Evolutionary conservation across 2,888 invertebrate species (phyloP), one percentile per base, ranked within the genome.

Genomic region (Idaea aversata): DNA sequence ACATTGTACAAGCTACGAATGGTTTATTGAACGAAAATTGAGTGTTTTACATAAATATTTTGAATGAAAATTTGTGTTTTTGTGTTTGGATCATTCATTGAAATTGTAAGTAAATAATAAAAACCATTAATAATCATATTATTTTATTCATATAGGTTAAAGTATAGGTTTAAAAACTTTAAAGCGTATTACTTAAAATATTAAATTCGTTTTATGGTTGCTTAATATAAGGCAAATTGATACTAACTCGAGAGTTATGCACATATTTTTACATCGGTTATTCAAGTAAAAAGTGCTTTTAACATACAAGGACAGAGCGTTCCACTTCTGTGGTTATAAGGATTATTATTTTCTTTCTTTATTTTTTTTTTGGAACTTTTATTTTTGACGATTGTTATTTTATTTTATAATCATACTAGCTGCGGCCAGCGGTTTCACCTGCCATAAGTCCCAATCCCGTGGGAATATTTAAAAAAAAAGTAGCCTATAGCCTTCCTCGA

Each of bases 1-100:
- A 70, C 74, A 10, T 10, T 25, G 10, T 74, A 76, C 77, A 75
- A 13, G 7, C 67, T 69, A 71, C 72, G 69, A 79, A 78, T 81
- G 81, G 73, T 74, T 74, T 7, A 13, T 13, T 36, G 5, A 36
- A 10, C 6, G 10, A 47, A 47, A 10, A 47, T 7, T 13, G 4
- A 47, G 47, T 47, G 47, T 47, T 7, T 13, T 13, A 47, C 10
- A 4, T 4, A 36, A 7, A 47, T 47, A 47, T 47, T 47, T 47
- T 47, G 5, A 10, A 47, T 13, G 10, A 47, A 13, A 47, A 7
- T 47, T 7, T 6, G 47, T 47, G 47, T 10, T 47, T 47, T 5
- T 47, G 47, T 47, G 47, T 47, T 47, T 47, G 47, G 47, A 47
- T 47, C 47, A 47, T 47, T 47, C 47, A 47, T 47, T 47, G 47